Conservation (phyloP, 2,797 vertebrate species). For the Sparidentex hasta region DNA sequence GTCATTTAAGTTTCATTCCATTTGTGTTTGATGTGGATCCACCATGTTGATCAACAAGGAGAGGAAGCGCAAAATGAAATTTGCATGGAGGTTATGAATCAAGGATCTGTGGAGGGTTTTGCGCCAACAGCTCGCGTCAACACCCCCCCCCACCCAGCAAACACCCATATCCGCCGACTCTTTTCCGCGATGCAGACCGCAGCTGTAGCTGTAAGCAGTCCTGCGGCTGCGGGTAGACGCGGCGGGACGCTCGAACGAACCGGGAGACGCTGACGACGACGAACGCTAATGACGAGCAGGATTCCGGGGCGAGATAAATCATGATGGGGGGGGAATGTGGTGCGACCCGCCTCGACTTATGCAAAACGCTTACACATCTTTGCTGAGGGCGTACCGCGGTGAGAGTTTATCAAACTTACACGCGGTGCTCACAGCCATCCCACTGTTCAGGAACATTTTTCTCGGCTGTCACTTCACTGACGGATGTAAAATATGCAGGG, state of each 20-base stretch:
- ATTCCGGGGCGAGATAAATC: conserved; percentile 72
- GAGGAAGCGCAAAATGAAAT: conserved; percentile 69
- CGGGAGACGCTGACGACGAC: conserved; percentile 40
- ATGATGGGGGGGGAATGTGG: conserved; percentile 49
- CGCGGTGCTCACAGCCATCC: conserved; percentile 51
- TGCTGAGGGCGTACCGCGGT: conserved; percentile 59
- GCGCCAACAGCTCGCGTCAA: conserved; percentile 20
- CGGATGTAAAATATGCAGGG: conserved; percentile 70
- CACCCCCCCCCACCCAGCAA: conserved; percentile 27
- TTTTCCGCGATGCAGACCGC: conserved; percentile 27
- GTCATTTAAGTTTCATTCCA: too few relatives aligned
- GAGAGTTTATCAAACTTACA: conserved; percentile 77
- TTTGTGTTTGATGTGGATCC: background rate
- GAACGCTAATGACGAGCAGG: conserved; percentile 62
- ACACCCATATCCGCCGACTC: background rate
- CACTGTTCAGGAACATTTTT: conserved; percentile 66
- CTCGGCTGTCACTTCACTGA: conserved; percentile 67
- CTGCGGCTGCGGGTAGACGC: conserved; percentile 36
- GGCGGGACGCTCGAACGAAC: conserved; percentile 28
- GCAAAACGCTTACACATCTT: conserved; percentile 56
- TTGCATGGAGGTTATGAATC: conserved; percentile 76
- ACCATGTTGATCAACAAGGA: conserved; percentile 68
- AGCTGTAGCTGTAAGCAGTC: conserved; percentile 39
- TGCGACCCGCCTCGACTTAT: conserved; percentile 55
- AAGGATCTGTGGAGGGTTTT: conserved; percentile 57